Conservation (phyloP, 2,888 invertebrate species). For the Panzeria rudis region DNA sequence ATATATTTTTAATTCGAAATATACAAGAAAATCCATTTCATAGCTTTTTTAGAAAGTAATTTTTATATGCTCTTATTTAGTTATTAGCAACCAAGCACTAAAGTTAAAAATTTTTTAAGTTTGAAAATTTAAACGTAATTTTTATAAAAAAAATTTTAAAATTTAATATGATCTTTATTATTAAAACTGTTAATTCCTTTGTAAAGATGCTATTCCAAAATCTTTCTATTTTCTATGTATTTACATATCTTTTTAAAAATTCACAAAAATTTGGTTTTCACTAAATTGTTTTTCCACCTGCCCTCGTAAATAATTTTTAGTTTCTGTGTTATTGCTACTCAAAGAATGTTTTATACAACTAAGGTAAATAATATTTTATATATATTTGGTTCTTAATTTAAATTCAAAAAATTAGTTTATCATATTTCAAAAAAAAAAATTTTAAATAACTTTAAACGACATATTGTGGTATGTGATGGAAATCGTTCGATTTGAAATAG, state of each 20-base stretch:
- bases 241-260: conserved; percentile 15
- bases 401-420: conserved; percentile 9
- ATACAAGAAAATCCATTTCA: neutral
- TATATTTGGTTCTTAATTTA: neutral
- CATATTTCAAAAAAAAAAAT: too few relatives aligned
- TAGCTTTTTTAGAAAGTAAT: neutral
- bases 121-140: neutral
- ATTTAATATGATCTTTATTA: neutral
- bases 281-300: conserved; percentile 7
- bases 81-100: neutral
- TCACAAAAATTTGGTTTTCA: conserved; percentile 1
- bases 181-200: conserved; percentile 33
- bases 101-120: neutral
- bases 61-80: neutral
- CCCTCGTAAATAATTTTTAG: conserved; percentile 56
- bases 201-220: neutral
- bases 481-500: too few relatives aligned
- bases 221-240: neutral
- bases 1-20: neutral
- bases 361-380: conserved; percentile 53
- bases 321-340: conserved; percentile 51
- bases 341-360: conserved; percentile 42
- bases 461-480: too few relatives aligned
- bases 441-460: too few relatives aligned
- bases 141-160: neutral